phyloP scores from a whole-genome alignment of 2,797 vertebrate genomes.

The Ataeniobius toweri region DNA sequence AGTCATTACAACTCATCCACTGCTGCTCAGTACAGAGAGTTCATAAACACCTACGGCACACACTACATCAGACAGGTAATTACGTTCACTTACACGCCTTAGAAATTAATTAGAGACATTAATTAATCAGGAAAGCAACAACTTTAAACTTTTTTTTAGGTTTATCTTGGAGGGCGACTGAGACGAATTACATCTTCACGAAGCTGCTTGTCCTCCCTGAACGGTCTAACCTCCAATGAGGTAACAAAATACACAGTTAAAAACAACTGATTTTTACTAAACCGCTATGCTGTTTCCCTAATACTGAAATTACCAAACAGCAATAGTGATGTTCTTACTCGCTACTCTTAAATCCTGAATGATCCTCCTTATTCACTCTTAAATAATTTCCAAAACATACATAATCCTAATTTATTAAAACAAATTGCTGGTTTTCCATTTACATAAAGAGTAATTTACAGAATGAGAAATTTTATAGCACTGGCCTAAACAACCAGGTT shows the following conservation, averaged over 20 bases:
- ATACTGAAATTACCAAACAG: too few species aligned
- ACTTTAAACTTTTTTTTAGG: constrained; percentile 19
- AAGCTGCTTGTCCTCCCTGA: constrained; percentile 40
- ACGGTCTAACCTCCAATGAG: constrained; percentile 2
- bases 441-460: too few species aligned
- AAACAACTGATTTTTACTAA: too few species aligned
- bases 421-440: too few species aligned
- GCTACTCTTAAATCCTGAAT: background rate
- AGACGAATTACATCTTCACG: constrained; percentile 35
- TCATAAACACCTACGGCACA: constrained; percentile 34
- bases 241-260: constrained; percentile 5
- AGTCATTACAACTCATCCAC: constrained; percentile 10
- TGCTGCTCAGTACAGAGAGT: background rate
- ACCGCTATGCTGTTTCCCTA: too few species aligned
- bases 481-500: too few species aligned
- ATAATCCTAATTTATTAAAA: too few species aligned
- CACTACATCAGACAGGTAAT: constrained; percentile 48
- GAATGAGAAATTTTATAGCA: too few species aligned
- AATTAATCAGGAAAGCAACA: background rate
- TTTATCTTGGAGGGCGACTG: constrained; percentile 36
- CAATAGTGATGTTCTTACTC: too few species aligned
- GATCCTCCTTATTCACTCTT: too few species aligned
- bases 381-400: too few species aligned
- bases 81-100: background rate
- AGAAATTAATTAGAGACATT: background rate